Percentiles rank a stretch among this genome's conserved stretches.
phyloP scores from a whole-genome alignment of 2,113 vertebrate species.

The Lepus americanus region DNA sequence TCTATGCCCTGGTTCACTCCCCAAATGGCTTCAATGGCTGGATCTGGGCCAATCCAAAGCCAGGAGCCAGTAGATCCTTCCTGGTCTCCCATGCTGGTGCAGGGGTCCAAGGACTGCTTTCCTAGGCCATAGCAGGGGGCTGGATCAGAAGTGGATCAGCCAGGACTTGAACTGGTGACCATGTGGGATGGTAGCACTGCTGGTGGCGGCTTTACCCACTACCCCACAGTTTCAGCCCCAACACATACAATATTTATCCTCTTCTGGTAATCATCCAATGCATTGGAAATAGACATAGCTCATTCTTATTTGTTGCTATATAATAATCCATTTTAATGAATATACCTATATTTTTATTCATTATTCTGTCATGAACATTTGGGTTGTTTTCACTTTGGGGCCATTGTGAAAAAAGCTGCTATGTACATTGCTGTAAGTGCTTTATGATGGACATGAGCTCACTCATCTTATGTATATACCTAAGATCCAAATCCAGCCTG shows the following conservation, averaged over 20 bases:
- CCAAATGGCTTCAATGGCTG: too few relatives aligned
- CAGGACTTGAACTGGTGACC: too few relatives aligned
- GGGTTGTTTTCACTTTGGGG: neutral
- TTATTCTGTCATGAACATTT: constrained; percentile 1
- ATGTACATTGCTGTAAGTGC: neutral
- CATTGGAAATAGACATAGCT: neutral
- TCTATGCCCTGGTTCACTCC: too few relatives aligned
- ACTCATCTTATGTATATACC: neutral
- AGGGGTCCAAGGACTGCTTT: too few relatives aligned
- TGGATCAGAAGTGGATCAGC: too few relatives aligned
- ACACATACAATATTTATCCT: neutral
- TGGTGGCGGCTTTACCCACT: too few relatives aligned
- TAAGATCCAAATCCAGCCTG: neutral
- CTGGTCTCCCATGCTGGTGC: too few relatives aligned
- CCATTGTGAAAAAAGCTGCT: neutral
- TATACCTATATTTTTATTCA: neutral
- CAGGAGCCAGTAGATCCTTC: too few relatives aligned
- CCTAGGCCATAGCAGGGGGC: too few relatives aligned
- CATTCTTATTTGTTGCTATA: neutral
- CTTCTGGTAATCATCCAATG: neutral
- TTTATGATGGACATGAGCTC: neutral
- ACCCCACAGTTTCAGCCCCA: too few relatives aligned
- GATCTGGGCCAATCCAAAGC: too few relatives aligned
- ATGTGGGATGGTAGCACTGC: too few relatives aligned
- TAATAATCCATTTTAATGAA: constrained; percentile 14